Evolutionary conservation across 2,797 vertebrate species (phyloP).

Genomic region (Coccyzus lansbergi): DNA sequence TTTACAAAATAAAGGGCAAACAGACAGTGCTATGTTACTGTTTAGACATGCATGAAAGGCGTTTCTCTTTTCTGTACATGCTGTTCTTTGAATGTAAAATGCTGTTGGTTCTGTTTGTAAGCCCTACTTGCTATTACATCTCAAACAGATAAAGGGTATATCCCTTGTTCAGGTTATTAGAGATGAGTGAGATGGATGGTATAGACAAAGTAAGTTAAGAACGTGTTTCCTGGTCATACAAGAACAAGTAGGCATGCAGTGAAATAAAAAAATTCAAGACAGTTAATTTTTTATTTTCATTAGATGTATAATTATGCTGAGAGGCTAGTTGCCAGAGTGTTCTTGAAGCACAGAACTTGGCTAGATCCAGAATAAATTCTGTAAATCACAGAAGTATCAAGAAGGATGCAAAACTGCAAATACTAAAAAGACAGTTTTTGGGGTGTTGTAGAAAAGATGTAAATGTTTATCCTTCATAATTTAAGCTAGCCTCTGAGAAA

Average conservation of each 20-base stretch:
- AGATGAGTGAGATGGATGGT: neutral
- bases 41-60: neutral
- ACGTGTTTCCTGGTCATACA: neutral
- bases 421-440: neutral
- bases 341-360: neutral
- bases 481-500: neutral
- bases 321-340: accelerated
- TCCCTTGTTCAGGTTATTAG: neutral
- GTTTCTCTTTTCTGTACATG: neutral
- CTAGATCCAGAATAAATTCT: neutral
- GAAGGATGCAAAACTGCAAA: neutral
- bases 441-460: neutral
- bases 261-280: neutral
- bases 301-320: neutral
- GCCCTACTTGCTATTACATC: accelerated
- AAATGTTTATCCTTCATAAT: neutral
- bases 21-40: neutral
- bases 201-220: neutral
- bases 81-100: neutral
- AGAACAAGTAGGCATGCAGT: neutral
- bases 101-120: neutral
- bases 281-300: neutral
- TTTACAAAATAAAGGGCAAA: neutral
- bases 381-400: neutral
- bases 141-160: neutral